Evolutionary conservation across 2,888 invertebrate species (phyloP).

Genomic region (Drosophila phalerata): DNA sequence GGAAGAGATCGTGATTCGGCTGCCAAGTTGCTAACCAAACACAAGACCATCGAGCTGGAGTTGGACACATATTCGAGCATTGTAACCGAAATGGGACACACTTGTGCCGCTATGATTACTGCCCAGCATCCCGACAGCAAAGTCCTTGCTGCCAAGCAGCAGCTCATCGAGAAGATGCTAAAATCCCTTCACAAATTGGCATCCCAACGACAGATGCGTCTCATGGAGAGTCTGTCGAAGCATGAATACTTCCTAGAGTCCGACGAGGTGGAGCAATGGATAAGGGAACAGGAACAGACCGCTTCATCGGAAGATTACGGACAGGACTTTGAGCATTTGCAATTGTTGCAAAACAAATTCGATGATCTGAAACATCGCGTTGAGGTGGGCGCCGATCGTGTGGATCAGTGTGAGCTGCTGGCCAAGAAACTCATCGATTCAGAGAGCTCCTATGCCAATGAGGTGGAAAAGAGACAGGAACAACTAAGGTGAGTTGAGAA

Average conservation of each 20-base stretch:
- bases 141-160: slow-evolving; percentile 91
- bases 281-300: slow-evolving; percentile 94
- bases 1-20: slow-evolving; percentile 96
- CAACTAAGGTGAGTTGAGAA: slow-evolving; percentile 90
- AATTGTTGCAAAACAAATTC: slow-evolving; percentile 95
- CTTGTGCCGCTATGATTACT: slow-evolving; percentile 92
- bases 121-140: slow-evolving; percentile 94
- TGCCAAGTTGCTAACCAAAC: slow-evolving; percentile 96
- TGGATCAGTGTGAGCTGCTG: slow-evolving; percentile 95
- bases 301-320: slow-evolving; percentile 97
- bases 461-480: slow-evolving; percentile 94
- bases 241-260: slow-evolving; percentile 97
- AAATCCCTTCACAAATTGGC: slow-evolving; percentile 93
- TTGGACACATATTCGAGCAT: slow-evolving; percentile 96
- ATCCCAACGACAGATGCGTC: slow-evolving; percentile 91
- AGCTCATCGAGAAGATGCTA: slow-evolving; percentile 91
- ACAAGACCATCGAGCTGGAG: slow-evolving; percentile 96
- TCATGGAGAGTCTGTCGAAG: slow-evolving; percentile 96
- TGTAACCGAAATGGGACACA: slow-evolving; percentile 96
- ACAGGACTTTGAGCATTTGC: slow-evolving; percentile 95
- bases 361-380: slow-evolving; percentile 96
- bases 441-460: slow-evolving; percentile 93
- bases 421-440: slow-evolving; percentile 95
- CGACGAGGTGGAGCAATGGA: slow-evolving; percentile 96
- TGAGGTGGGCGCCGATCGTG: slow-evolving; percentile 95